Percentiles rank a stretch among this genome's conserved stretches.
Evolutionary conservation across 2,797 vertebrate species (phyloP).

Genomic region (Rhabdomys pumilio): DNA sequence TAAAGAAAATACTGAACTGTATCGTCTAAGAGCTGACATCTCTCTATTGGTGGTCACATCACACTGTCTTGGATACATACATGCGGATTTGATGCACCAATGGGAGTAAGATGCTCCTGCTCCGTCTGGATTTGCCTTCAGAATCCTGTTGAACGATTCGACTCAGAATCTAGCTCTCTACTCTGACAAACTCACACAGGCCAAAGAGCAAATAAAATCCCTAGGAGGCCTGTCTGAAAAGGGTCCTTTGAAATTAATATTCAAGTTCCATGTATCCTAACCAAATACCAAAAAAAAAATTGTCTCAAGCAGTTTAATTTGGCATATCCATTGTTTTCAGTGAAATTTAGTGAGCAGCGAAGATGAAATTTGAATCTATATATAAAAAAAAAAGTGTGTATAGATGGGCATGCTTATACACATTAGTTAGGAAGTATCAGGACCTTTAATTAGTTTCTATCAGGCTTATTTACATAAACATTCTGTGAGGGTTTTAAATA

Average conservation of each 20-base stretch:
- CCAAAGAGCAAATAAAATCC: constrained; percentile 88
- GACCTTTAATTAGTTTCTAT: background rate
- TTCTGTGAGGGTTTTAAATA: background rate
- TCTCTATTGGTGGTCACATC: background rate
- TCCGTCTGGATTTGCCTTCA: constrained; percentile 93
- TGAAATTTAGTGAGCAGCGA: background rate
- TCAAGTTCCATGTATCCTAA: background rate
- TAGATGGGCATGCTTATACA: background rate
- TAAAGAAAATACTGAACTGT: background rate
- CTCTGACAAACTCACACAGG: constrained; percentile 67
- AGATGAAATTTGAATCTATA: background rate
- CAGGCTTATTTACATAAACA: constrained; percentile 50
- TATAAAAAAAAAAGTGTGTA: background rate
- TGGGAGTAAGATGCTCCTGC: constrained; percentile 93
- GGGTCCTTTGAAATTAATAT: background rate
- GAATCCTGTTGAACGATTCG: constrained; percentile 89
- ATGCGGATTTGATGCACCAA: constrained; percentile 93
- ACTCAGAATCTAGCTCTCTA: constrained; percentile 70
- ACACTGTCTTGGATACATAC: constrained; percentile 90
- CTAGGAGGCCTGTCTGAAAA: constrained; percentile 87
- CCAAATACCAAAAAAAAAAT: background rate
- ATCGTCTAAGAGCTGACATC: background rate
- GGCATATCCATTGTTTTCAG: background rate
- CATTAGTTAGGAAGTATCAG: constrained; percentile 16
- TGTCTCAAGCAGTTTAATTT: background rate